Base-by-base conservation (phyloP, 1,140 invertebrate species). In the Drosophila funebris region DNA sequence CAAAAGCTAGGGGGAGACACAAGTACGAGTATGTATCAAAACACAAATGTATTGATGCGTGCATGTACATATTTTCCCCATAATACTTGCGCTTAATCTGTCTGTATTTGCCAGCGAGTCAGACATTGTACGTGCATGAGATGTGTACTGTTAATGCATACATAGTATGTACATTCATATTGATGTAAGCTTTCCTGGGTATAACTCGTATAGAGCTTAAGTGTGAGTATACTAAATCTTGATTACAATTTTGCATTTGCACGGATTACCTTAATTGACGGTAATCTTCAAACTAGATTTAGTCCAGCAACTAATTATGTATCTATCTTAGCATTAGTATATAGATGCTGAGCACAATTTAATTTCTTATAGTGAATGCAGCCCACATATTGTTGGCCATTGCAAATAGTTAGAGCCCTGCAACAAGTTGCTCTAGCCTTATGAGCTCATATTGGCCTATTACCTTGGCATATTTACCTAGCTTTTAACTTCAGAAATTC, bases 221-320 rank as follows among this genome's bases (percentile, higher is more conserved):
- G 16, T 36, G 18, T 11, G 22, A 43, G 44, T 39, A 37, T 44
- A 14, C 18, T 11, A 43, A 14, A 39, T 64, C 46, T 31, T 60
- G 18, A 43, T 60, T 39, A n/a, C 14, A 29, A 46, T 50, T 39
- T 33, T 81, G 3, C 50, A 37, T n/a, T 16, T 67, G 60, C 75
- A 75, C 61, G 33, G 64, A 73, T 83, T 83, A 62, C 75, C 62
- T 68, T 79, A 83, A 76, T 83, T 84, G 73, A 44, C 39, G 36
- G 8, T 22, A 29, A 4, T n/a, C 3, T 31, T 1, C 33, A 9
- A 36, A 27, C 24, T 27, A 13, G 33, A 36, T 13, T 31, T 31
- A 8, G n/a, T n/a, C n/a, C n/a, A n/a, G n/a, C n/a, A n/a, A 27
- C 24, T 27, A 6, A 27, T 27, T 27, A 27, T 29, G 27, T 3